Evolutionary conservation across 1,140 invertebrate species (phyloP), one percentile per base, ranked within the genome.

Genomic region (Hirudo medicinalis): DNA sequence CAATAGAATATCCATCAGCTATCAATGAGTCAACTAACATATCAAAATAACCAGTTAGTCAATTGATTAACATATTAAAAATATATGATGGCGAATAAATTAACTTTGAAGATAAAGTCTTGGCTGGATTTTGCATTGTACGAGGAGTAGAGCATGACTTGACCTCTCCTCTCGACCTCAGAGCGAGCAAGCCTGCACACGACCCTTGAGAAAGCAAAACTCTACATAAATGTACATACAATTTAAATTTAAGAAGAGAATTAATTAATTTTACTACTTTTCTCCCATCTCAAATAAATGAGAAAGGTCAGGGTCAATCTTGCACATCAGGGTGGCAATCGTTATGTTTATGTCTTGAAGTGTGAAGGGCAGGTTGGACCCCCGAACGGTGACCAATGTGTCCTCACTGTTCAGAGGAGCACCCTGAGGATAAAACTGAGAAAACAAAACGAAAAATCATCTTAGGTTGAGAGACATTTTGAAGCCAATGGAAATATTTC

Each of bases 381-480:
- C 57, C 11, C 4, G 9, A 13, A 63, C 8, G 13, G 57, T 63
- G 22, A 63, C 22, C 22, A 63, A 22, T 2, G 57, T 63, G 57
- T 32, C 57, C 9, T 15, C 57, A 22, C 57, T 63, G 57, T 63
- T 8, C 20, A 63, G 29, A 63, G 57, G 57, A 13, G 57, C 57
- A 63, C 57, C 57, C 22, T 22, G 57, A 63, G 57, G 57, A 11
- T 63, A 6, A 13, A 63, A 63, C 57, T 63, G 29, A 25, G 57
- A 2, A 49, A 13, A 49, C 3, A 17, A 5, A 6, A 36, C 2
- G 32, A 36, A 36, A 36, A 3, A n/a, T 57, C n/a, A n/a, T n/a
- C 25, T 57, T 57, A 2, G 54, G 17, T 6, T 25, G 29, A 63
- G 57, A 13, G 17, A 13, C 3, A 63, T 63, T 15, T 63, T 63